Conservation (phyloP, 2,888 invertebrate species). For the Harpalus rubripes region DNA sequence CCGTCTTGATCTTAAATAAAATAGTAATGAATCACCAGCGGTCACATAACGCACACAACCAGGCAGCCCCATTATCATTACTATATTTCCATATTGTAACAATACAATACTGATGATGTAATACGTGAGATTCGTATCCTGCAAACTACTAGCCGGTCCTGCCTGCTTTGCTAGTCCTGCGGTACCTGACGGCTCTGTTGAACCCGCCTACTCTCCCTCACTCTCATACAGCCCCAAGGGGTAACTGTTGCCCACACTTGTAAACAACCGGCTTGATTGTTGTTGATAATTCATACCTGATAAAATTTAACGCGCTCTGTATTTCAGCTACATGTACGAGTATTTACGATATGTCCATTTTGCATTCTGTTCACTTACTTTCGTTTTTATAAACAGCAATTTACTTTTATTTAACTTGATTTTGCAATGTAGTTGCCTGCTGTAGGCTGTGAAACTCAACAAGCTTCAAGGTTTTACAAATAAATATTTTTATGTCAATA, state of each 20-base stretch:
- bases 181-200: slow-evolving; percentile 6
- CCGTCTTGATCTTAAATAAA: too few species aligned
- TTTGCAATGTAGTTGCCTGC: too few species aligned
- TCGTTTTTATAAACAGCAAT: not conserved
- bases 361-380: slow-evolving; percentile 24
- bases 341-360: not conserved
- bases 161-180: not conserved
- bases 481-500: too few species aligned
- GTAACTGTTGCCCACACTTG: slow-evolving; percentile 40
- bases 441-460: too few species aligned
- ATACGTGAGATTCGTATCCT: not conserved
- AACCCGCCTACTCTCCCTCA: slow-evolving; percentile 68
- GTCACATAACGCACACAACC: too few species aligned
- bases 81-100: too few species aligned
- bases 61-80: too few species aligned
- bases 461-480: too few species aligned
- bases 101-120: not conserved
- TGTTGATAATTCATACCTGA: slow-evolving; percentile 51
- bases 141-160: not conserved
- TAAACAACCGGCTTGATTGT: slow-evolving; percentile 45
- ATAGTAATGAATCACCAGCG: too few species aligned
- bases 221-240: slow-evolving; percentile 3
- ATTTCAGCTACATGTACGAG: not conserved
- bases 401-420: too few species aligned
- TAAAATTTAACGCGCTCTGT: slow-evolving; percentile 37